A percentile compares a stretch with the other conserved stretches of the same genome.
Conservation (phyloP, 1,140 invertebrate species). For the Solenopsis invicta region DNA sequence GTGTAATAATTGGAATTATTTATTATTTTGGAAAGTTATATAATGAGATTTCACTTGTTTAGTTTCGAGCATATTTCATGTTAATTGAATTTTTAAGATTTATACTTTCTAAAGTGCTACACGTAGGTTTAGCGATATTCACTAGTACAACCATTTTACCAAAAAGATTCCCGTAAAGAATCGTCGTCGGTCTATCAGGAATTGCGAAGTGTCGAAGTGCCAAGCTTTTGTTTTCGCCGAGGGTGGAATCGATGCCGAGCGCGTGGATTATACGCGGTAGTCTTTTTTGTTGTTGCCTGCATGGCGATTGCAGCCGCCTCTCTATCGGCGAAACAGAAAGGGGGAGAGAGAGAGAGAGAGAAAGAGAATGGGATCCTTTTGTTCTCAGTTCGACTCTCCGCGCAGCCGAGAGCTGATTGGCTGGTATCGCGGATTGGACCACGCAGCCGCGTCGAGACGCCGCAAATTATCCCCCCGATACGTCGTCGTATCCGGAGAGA, state of each 20-base stretch:
- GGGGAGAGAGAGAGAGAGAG: slow-evolving; percentile 2
- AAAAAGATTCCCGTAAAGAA: slow-evolving; percentile 46
- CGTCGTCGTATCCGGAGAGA: slow-evolving; percentile 54
- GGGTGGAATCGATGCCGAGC: slow-evolving; percentile 74
- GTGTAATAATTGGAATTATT: slow-evolving; percentile 13
- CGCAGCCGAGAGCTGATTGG: slow-evolving; percentile 80
- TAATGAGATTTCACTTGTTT: not conserved
- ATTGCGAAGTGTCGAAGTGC: slow-evolving; percentile 25
- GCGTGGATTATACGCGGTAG: slow-evolving; percentile 47
- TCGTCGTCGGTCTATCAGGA: slow-evolving; percentile 30
- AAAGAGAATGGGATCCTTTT: slow-evolving; percentile 76
- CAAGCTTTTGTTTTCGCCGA: slow-evolving; percentile 62
- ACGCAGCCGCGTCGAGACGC: slow-evolving; percentile 78
- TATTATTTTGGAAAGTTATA: not conserved
- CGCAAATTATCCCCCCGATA: slow-evolving; percentile 78
- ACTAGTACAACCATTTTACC: slow-evolving; percentile 5
- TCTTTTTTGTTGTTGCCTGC: slow-evolving; percentile 65
- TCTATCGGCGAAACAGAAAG: slow-evolving; percentile 63
- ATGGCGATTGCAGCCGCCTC: slow-evolving; percentile 73
- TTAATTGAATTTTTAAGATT: not conserved
- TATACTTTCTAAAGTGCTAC: not conserved
- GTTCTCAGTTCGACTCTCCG: slow-evolving; percentile 75
- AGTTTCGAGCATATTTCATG: not conserved
- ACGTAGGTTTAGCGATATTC: not conserved
- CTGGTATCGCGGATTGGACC: slow-evolving; percentile 78